Base-by-base conservation (phyloP, 2,888 invertebrate genomes). In the Branchellion lobata region DNA sequence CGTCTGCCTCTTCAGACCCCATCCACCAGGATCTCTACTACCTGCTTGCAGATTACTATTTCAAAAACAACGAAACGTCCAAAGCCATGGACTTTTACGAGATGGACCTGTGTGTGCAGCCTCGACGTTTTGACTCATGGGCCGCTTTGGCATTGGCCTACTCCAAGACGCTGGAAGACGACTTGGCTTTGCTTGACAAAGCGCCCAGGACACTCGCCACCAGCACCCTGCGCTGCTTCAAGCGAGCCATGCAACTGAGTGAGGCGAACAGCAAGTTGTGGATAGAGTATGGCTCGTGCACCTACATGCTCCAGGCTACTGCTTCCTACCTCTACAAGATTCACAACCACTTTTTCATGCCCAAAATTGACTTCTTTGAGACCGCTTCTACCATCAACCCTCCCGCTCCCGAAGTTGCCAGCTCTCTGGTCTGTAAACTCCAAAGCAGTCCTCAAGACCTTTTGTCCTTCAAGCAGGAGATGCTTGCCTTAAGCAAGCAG, bases 211-310 rank as follows among this genome's bases (percentile, higher is more conserved):
- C 87, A 82, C 89, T 92, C 85, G 90, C 89, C 11, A 84, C 84
- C 83, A 90, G 92, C 65, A 92, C 93, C 0, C 90, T 93, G 82
- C 90, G 92, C 80, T 95, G 95, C 88, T 96, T 93, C 86, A 91
- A 92, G 84, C 91, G 92, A 83, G 92, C 95, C 0, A 89, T 95
- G 57, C 91, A 92, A 82, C 86, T 96, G 40, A 92, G 93, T 82
- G 91, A 92, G 0, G 83, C 84, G 1, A 91, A 91, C 47, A 92
- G 93, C 85, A 86, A 86, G 81, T 89, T 96, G 84, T 93, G 94
- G 93, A 93, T 95, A 78, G 96, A 97, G 86, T 94, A 92, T 86
- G 96, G 96, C 1, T 92, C 92, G 51, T 93, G 96, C 85, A 93
- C 93, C 1, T 97, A 96, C 85, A 92, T 92, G 83, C 91, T 95